A percentile compares a stretch with the other conserved stretches of the same genome.
Conservation (phyloP, 2,113 vertebrate species). For the Labeo catla region DNA sequence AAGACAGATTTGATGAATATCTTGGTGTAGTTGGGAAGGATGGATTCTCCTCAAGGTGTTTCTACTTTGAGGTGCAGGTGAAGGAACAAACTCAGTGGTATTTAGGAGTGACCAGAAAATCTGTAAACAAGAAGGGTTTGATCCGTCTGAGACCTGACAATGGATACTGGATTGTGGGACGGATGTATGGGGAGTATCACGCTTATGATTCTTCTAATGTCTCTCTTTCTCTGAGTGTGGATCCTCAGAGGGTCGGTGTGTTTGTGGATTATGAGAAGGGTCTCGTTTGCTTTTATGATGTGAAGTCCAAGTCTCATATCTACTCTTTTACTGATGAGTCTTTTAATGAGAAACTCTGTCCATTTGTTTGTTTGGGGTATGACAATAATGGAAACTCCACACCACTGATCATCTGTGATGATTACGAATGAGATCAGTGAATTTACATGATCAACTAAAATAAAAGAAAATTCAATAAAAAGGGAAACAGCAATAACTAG, state of each 20-base stretch:
- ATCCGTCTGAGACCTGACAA: too few species aligned
- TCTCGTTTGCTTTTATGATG: background rate
- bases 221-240: background rate
- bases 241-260: background rate
- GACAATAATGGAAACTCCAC: background rate
- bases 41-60: background rate
- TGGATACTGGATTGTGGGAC: background rate
- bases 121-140: background rate
- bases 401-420: background rate
- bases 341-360: background rate
- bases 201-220: background rate
- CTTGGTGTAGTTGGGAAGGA: background rate
- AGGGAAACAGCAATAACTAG: too few species aligned
- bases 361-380: background rate
- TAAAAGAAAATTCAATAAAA: too few species aligned
- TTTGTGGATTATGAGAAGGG: background rate
- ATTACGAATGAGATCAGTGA: background rate
- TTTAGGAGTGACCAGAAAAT: background rate
- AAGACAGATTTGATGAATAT: background rate
- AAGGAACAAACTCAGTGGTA: background rate
- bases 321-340: background rate
- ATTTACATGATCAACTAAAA: background rate
- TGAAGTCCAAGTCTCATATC: background rate
- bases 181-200: accelerated
- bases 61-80: slow-evolving; percentile 14